Evolutionary conservation across 2,113 vertebrate genomes (phyloP), one percentile per base, ranked within the genome.

Genomic region (Rallus limicola): DNA sequence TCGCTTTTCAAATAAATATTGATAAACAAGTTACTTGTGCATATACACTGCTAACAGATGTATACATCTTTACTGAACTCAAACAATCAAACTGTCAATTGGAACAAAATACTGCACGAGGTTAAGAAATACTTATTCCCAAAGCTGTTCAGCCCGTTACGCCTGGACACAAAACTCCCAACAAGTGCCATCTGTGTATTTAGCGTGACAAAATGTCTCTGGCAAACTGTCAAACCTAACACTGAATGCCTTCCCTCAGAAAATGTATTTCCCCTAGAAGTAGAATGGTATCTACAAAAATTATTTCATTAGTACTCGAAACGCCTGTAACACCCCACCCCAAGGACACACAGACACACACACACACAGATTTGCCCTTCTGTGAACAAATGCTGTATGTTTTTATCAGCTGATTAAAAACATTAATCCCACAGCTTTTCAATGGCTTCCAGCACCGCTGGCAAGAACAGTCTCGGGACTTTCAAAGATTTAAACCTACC

Each of bases 351-450:
- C 44, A 42, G 40, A 42, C 40, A 65, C 70, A 28, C 19, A 68
- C 11, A 44, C 3, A 21, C 33, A 46, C 0, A 38, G 24, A 48
- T 46, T 74, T 71, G 29, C 59, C 21, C 42, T 77, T 59, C 69
- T 77, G 4, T 24, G 11, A 72, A 36, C 3, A 53, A 78, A 78
- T 0, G 2, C 5, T 44, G 31, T 12, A 7, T 5, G 3, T 8
- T 72, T 72, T 76, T 62, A 23, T 68, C 13, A 77, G 18, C 26
- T 46, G 33, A 36, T 53, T 14, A 26, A 26, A 53, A 53, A 26
- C 5, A 34, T 53, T 38, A 38, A 93, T 76, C 17, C 5, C 3
- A 16, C 9, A 63, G 4, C 19, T 63, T 86, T 62, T 58, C 31
- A 80, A 63, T 12, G 0, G 36, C 20, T 83, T 83, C 26, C 19